Percentiles rank a stretch among this genome's conserved stretches.
Conservation (phyloP, 30 jellyfish, hydroid and myxozoan genomes). For the Aurelia sp. region DNA sequence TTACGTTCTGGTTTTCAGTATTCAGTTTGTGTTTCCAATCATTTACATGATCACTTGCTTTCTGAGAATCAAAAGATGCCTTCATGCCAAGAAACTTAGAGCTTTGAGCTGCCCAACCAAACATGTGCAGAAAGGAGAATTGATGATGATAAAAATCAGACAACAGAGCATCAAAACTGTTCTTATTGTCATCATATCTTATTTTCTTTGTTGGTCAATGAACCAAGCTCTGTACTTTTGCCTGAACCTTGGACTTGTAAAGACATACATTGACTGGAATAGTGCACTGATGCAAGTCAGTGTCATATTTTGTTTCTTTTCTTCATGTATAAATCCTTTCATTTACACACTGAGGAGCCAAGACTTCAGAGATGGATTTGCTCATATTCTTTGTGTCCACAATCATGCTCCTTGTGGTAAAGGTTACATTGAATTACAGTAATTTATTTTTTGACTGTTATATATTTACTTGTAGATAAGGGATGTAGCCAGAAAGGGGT, state of each 20-base stretch:
- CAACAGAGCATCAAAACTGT: constrained; percentile 54
- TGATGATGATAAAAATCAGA: constrained; percentile 43
- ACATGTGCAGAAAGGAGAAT: constrained; percentile 66
- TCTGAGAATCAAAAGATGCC: constrained; percentile 36
- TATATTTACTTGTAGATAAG: neutral
- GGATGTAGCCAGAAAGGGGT: too few relatives aligned
- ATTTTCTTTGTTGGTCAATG: constrained; percentile 77
- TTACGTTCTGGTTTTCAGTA: constrained; percentile 41
- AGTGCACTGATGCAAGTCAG: constrained; percentile 53
- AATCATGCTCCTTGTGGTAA: neutral
- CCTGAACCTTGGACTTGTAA: constrained; percentile 62
- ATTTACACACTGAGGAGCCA: constrained; percentile 64
- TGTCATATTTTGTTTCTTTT: constrained; percentile 66
- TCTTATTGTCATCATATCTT: constrained; percentile 61
- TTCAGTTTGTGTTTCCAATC: constrained; percentile 71
- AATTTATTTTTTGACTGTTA: neutral
- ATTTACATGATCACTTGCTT: constrained; percentile 60
- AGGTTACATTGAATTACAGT: constrained; percentile 31
- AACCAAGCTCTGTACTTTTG: constrained; percentile 73
- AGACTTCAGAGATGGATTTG: constrained; percentile 65
- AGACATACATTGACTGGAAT: constrained; percentile 47
- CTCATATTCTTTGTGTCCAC: constrained; percentile 23
- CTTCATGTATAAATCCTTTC: constrained; percentile 79
- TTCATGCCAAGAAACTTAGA: constrained; percentile 31
- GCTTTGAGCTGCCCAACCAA: constrained; percentile 51